Evolutionary conservation across 30 jellyfish, hydroid and myxozoan species (phyloP), one percentile per base, ranked within the genome.

Genomic region (Aurelia sp.): DNA sequence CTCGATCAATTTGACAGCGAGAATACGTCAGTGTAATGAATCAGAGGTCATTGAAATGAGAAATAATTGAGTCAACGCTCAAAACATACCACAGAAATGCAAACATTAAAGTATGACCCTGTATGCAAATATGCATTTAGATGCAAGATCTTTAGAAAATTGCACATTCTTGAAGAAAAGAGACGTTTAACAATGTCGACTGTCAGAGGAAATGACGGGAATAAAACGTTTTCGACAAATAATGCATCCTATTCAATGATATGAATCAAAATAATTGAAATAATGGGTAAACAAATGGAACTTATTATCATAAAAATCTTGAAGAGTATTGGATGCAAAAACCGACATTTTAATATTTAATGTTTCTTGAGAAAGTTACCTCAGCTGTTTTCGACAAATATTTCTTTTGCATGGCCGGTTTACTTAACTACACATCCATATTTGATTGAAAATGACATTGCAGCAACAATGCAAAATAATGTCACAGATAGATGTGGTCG

Each of bases 271-370:
- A 57, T 76, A 66, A 76, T 76, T 76, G 86, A 22, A 76, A 59
- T 41, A 62, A 30, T 57, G 50, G 50, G 76, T 76, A 33, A 76
- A 76, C 63, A 76, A 11, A 59, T 62, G 73, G 68, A 35, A 76
- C 44, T 59, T 74, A 76, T 76, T 76, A 53, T 76, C 73, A 27
- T 22, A 21, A 62, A 33, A 76, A 60, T 22, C 62, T 59, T 76
- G 60, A 74, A 22, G 23, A 64, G 47, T 40, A 61, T 57, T 59
- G 31, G 65, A 41, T 76, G 65, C 41, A 62, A 53, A 65, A 35
- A 57, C 91, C 91, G 83, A 74, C 77, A 52, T 61, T 40, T 82
- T 22, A 82, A 82, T 82, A 68, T 37, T 82, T 82, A 64, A 82
- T 71, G 79, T 27, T 30, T 63, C 33, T 74, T 76, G 55, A 12